Conservation (phyloP, 2,888 invertebrate genomes). For the Ryuthela nishihirai region DNA sequence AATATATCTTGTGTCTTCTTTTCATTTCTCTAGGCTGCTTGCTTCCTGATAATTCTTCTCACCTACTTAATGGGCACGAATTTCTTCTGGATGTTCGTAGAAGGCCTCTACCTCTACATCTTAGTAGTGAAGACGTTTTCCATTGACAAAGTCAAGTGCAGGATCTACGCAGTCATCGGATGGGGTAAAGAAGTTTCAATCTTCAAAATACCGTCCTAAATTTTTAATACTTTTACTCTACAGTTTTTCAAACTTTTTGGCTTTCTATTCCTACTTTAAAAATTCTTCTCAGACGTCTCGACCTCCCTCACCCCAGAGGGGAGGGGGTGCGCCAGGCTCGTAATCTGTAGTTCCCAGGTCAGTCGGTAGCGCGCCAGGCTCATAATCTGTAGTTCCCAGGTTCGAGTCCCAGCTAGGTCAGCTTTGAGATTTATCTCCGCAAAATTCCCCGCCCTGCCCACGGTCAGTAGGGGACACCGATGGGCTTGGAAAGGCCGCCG, state of each 20-base stretch:
- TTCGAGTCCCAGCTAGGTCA: too few species aligned
- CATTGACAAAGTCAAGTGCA: slow-evolving; percentile 46
- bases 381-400: too few species aligned
- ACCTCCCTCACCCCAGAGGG: too few species aligned
- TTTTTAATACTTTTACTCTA: background rate
- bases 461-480: too few species aligned
- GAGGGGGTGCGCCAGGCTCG: too few species aligned
- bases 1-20: background rate
- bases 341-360: too few species aligned
- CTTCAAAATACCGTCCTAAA: background rate
- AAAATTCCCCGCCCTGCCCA: too few species aligned
- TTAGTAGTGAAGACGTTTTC: slow-evolving; percentile 42
- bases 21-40: slow-evolving; percentile 37
- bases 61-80: slow-evolving; percentile 91
- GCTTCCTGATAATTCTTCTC: slow-evolving; percentile 60
- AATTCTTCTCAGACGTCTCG: too few species aligned
- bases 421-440: too few species aligned
- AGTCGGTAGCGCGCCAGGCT: too few species aligned
- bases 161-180: slow-evolving; percentile 49
- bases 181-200: slow-evolving; percentile 48
- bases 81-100: slow-evolving; percentile 98
- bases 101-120: slow-evolving; percentile 56
- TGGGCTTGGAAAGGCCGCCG: too few species aligned
- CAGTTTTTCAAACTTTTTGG: background rate
- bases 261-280: background rate